Conservation (phyloP, 2,888 invertebrate species). For the Clusia tigrina region DNA sequence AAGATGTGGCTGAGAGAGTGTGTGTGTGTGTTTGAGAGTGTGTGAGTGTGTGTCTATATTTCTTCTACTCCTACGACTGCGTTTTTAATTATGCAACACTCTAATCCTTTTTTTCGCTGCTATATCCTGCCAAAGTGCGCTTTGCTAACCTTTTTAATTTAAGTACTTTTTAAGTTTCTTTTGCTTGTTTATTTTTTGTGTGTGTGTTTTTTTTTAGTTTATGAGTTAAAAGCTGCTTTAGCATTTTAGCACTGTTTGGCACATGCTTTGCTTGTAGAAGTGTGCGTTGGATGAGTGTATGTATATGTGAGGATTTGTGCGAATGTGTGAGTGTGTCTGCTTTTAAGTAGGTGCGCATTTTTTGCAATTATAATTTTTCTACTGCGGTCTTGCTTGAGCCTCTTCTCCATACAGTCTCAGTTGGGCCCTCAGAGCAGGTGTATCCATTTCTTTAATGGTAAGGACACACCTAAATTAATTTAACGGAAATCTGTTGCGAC, state of each 20-base stretch:
- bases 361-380: conserved; percentile 35
- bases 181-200: conserved; percentile 26
- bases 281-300: conserved; percentile 22
- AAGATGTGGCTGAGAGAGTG: conserved; percentile 15
- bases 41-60: conserved; percentile 6
- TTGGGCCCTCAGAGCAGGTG: too few species aligned
- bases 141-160: conserved; percentile 31
- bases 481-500: too few species aligned
- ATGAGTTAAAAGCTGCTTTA: conserved; percentile 48
- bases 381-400: too few species aligned
- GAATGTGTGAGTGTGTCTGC: background rate
- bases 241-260: conserved; percentile 30
- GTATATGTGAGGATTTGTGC: background rate
- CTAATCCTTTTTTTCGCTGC: conserved; percentile 18
- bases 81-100: conserved; percentile 37
- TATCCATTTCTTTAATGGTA: too few species aligned
- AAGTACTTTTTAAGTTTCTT: conserved; percentile 30
- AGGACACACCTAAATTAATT: too few species aligned
- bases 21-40: conserved; percentile 24
- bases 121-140: background rate
- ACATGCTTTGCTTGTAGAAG: conserved; percentile 18
- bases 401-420: too few species aligned
- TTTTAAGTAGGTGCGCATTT: conserved; percentile 13
- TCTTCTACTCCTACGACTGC: conserved; percentile 14
- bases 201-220: conserved; percentile 37